Percentiles rank a stretch among this genome's conserved stretches.
Evolutionary conservation across 2,888 invertebrate species (phyloP).

Genomic region (Drosophila meridiana): DNA sequence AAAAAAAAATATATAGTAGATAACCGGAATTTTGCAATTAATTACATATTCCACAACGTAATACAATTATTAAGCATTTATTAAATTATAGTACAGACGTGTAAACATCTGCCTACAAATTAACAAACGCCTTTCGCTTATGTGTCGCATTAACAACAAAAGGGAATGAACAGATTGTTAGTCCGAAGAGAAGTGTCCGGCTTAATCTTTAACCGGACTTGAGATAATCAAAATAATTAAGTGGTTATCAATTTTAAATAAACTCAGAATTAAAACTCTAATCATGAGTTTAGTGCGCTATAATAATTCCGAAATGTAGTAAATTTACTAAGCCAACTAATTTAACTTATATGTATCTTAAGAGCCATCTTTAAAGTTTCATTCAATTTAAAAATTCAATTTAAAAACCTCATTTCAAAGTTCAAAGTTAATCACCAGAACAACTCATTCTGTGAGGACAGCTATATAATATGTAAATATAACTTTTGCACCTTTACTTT

Average conservation of each 20-base stretch:
- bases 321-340: neutral
- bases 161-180: neutral
- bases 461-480: neutral
- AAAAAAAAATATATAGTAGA: slow-evolving; percentile 1
- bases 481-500: neutral
- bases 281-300: neutral
- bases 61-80: slow-evolving; percentile 8
- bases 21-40: slow-evolving; percentile 18
- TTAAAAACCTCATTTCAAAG: neutral
- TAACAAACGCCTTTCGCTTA: neutral
- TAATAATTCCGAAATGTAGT: neutral
- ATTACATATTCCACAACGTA: slow-evolving; percentile 20
- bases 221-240: neutral
- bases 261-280: neutral
- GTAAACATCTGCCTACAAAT: slow-evolving; percentile 2
- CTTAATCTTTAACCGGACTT: neutral
- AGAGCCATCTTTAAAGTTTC: neutral
- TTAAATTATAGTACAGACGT: slow-evolving; percentile 12
- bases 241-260: neutral
- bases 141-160: neutral
- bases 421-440: neutral
- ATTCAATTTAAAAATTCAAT: neutral
- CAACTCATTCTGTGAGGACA: neutral
- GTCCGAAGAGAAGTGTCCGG: neutral
- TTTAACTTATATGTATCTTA: neutral